A percentile compares a stretch with the other conserved stretches of the same genome.
Conservation (phyloP, 2,113 vertebrate species). For the Sapayoa aenigma region DNA sequence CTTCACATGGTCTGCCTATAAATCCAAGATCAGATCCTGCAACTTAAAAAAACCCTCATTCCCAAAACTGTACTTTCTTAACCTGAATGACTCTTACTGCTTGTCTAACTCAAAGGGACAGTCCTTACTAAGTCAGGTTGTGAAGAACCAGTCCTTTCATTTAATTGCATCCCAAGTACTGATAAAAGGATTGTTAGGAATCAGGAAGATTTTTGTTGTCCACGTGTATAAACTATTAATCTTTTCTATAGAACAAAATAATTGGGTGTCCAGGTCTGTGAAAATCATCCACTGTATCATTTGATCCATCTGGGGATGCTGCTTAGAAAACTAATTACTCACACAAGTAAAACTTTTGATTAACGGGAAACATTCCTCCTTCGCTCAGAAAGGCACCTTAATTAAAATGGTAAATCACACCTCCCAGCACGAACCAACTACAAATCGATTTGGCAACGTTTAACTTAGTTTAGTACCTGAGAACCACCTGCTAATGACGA, state of each 20-base stretch:
- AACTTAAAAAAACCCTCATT: not conserved
- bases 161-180: not conserved
- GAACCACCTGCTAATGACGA: not conserved
- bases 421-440: not conserved
- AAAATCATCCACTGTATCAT: not conserved
- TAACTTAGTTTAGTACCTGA: not conserved
- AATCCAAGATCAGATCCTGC: not conserved
- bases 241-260: not conserved
- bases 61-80: not conserved
- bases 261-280: not conserved
- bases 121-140: not conserved
- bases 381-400: not conserved
- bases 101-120: not conserved
- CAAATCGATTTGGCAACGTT: not conserved
- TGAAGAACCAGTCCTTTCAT: not conserved
- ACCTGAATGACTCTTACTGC: not conserved
- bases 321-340: constrained; percentile 1
- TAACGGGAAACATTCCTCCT: not conserved
- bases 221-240: not conserved
- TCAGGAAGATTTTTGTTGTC: not conserved
- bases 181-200: not conserved
- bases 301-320: not conserved
- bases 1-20: not conserved
- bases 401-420: not conserved
- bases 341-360: not conserved